Evolutionary conservation across 30 jellyfish, hydroid and myxozoan species (phyloP).

Genomic region (Catostylus mosaicus): DNA sequence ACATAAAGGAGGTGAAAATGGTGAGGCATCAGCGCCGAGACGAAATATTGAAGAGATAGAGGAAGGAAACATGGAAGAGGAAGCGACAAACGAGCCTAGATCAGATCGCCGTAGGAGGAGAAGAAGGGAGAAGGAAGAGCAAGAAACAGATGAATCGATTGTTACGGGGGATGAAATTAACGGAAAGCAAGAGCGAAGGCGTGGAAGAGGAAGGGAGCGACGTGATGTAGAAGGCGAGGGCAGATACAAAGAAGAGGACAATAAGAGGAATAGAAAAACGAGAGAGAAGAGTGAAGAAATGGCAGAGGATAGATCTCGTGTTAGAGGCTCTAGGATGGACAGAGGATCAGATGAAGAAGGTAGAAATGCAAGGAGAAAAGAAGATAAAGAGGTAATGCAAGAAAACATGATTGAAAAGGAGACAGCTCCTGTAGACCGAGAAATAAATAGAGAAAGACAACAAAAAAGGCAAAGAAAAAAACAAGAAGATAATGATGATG

Average conservation of each 20-base stretch:
- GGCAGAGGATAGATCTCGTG: neutral
- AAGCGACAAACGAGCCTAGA: neutral
- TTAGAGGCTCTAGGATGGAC: no score
- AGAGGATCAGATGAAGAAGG: neutral
- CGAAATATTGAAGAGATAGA: neutral
- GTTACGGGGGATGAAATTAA: no score
- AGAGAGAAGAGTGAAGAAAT: neutral
- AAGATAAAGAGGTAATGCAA: neutral
- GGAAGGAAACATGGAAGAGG: neutral
- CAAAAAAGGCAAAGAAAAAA: neutral
- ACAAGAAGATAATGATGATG: neutral
- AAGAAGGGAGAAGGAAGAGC: neutral
- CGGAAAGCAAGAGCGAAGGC: neutral
- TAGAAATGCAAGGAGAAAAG: neutral
- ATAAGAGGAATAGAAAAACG: neutral
- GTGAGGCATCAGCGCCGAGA: neutral
- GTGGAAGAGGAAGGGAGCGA: neutral
- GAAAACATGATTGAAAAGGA: neutral
- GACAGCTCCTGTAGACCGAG: neutral
- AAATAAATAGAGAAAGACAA: neutral
- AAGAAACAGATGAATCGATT: neutral
- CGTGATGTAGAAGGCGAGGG: neutral
- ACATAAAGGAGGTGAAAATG: neutral
- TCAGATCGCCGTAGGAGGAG: conserved; percentile 7
- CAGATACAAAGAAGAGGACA: neutral